Evolutionary conservation across 2,888 invertebrate species (phyloP).

Genomic region (Ophion ventricosus): DNA sequence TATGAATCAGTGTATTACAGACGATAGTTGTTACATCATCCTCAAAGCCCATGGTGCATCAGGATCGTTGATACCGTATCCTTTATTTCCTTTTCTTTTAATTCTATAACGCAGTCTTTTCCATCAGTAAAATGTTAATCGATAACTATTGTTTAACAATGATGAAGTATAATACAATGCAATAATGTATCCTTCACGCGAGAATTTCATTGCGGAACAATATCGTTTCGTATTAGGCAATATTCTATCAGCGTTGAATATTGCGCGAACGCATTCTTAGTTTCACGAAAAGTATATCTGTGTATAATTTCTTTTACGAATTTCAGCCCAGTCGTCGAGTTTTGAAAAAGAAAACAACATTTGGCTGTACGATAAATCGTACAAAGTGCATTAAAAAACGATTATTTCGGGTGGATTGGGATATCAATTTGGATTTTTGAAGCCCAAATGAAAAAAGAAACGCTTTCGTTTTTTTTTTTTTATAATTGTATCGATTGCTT

Average conservation of each 20-base stretch:
- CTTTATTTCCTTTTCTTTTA: conserved; percentile 28
- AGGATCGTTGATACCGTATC: conserved; percentile 29
- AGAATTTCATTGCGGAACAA: conserved; percentile 4
- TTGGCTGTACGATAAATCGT: background rate
- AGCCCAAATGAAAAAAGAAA: background rate
- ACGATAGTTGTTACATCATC: background rate
- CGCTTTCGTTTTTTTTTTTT: too few relatives aligned
- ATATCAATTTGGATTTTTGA: background rate
- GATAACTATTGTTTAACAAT: conserved; percentile 25
- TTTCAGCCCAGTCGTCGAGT: background rate
- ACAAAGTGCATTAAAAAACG: background rate
- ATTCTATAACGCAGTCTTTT: conserved; percentile 49
- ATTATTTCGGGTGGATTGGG: background rate
- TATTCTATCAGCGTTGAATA: background rate
- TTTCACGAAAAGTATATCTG: background rate
- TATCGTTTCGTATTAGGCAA: conserved; percentile 7
- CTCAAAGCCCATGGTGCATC: background rate
- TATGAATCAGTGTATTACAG: background rate
- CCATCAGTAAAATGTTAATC: conserved; percentile 35
- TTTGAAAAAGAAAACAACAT: background rate
- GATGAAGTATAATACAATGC: conserved; percentile 39
- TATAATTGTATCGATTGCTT: background rate
- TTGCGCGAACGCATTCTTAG: background rate
- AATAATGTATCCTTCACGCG: conserved; percentile 17
- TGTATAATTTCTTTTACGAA: background rate